A percentile compares a stretch with the other conserved stretches of the same genome.
Conservation (phyloP, 2,888 invertebrate genomes). For the Monopis laevigella region DNA sequence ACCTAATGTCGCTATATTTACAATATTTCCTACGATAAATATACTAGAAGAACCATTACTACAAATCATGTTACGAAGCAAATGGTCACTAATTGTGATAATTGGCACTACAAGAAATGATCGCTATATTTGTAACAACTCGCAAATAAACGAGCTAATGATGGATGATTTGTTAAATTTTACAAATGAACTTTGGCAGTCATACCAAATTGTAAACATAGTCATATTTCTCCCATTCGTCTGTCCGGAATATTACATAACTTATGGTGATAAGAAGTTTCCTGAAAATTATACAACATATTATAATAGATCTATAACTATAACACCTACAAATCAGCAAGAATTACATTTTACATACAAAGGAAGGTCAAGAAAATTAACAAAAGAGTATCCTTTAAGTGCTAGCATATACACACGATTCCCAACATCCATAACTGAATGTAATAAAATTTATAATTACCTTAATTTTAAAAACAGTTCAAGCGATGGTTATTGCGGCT, state of each 20-base stretch:
- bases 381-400: constrained; percentile 29
- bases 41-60: constrained; percentile 20
- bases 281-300: constrained; percentile 15
- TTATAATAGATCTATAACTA: constrained; percentile 32
- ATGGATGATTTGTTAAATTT: constrained; percentile 23
- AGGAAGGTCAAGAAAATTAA: constrained; percentile 20
- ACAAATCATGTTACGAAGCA: constrained; percentile 11
- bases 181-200: constrained; percentile 32
- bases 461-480: constrained; percentile 20
- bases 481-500: constrained; percentile 30
- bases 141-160: not conserved
- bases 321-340: constrained; percentile 16
- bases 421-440: constrained; percentile 32
- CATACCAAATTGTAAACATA: constrained; percentile 23
- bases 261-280: constrained; percentile 25
- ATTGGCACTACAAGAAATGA: constrained; percentile 23
- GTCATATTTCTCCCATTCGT: constrained; percentile 28
- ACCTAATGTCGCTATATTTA: constrained; percentile 24
- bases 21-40: constrained; percentile 19
- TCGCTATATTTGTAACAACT: constrained; percentile 25
- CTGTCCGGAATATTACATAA: constrained; percentile 26
- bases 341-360: constrained; percentile 17
- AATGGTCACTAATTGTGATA: constrained; percentile 26
- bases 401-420: constrained; percentile 31
- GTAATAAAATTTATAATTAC: constrained; percentile 26